Percentiles rank a stretch among this genome's conserved stretches.
These are phyloP conservation scores for Copsychus sechellarum DNA, from an alignment of 2,113 vertebrate genomes.

Conservation along the genomic window DNA sequence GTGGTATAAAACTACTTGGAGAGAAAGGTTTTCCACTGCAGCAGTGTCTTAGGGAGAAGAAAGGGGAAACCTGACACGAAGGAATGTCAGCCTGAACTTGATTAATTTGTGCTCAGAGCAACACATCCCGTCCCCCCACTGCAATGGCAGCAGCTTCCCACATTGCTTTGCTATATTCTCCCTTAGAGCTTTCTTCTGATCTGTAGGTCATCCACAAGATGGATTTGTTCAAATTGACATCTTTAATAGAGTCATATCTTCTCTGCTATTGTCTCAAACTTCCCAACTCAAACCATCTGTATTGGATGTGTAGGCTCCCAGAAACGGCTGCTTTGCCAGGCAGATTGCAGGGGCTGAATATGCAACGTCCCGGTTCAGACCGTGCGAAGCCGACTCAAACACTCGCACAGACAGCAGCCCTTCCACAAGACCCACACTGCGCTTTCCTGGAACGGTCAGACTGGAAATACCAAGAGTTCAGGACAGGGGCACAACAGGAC, in stretches of 20 bases:
- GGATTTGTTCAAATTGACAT: background rate
- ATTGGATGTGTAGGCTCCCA: background rate
- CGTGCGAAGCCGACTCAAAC: rapidly evolving
- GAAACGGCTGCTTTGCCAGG: background rate
- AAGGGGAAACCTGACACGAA: conserved; percentile 35
- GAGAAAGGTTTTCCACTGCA: conserved; percentile 1
- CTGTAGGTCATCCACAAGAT: background rate
- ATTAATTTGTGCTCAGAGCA: conserved; percentile 20
- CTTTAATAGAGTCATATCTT: background rate
- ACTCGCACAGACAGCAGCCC: background rate
- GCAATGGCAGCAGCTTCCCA: background rate
- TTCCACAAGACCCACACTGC: background rate
- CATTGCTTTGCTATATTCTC: rapidly evolving
- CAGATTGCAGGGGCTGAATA: background rate
- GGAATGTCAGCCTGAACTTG: conserved; percentile 55
- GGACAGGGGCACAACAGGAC: background rate
- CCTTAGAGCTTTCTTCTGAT: background rate
- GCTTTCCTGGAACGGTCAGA: background rate
- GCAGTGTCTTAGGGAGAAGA: background rate
- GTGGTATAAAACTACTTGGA: background rate
- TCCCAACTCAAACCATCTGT: conserved; percentile 10
- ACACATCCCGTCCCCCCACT: background rate
- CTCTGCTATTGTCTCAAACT: background rate
- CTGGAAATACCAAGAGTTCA: background rate
- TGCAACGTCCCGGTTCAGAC: rapidly evolving